Evolutionary conservation across 2,113 vertebrate species (phyloP).

Genomic region (Megaceryle torquata): DNA sequence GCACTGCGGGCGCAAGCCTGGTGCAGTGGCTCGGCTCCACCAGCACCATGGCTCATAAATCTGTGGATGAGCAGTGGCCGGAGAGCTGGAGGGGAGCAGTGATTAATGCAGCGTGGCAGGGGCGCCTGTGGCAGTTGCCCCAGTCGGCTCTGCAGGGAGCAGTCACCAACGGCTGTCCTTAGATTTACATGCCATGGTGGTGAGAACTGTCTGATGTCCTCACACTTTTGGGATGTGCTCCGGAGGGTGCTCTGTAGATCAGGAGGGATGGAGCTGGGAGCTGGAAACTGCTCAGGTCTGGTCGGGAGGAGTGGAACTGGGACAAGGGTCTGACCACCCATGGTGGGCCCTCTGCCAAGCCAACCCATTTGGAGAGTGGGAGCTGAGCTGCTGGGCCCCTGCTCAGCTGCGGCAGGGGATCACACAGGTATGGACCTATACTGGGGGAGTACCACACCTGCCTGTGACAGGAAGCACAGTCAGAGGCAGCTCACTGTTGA

Average conservation of each 20-base stretch:
- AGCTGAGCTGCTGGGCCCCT: neutral
- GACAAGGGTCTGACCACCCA: neutral
- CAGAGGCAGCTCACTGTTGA: rapidly evolving
- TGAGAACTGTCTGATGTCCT: neutral
- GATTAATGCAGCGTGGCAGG: neutral
- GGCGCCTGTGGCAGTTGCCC: neutral
- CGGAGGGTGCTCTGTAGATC: neutral
- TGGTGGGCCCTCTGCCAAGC: neutral
- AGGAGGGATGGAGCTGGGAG: neutral
- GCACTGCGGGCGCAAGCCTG: neutral
- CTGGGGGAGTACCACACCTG: neutral
- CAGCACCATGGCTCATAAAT: rapidly evolving
- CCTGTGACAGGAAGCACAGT: neutral
- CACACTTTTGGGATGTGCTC: neutral
- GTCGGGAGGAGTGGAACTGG: neutral
- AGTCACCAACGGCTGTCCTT: rapidly evolving
- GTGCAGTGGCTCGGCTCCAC: neutral
- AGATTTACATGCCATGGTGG: neutral
- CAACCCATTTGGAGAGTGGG: rapidly evolving
- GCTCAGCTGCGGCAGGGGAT: neutral
- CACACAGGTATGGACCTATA: neutral
- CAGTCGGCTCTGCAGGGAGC: neutral
- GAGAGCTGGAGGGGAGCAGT: neutral
- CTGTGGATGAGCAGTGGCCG: neutral
- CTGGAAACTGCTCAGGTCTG: neutral